Evolutionary conservation across 2,888 invertebrate genomes (phyloP).

Genomic region (Muschampia plurimacula): DNA sequence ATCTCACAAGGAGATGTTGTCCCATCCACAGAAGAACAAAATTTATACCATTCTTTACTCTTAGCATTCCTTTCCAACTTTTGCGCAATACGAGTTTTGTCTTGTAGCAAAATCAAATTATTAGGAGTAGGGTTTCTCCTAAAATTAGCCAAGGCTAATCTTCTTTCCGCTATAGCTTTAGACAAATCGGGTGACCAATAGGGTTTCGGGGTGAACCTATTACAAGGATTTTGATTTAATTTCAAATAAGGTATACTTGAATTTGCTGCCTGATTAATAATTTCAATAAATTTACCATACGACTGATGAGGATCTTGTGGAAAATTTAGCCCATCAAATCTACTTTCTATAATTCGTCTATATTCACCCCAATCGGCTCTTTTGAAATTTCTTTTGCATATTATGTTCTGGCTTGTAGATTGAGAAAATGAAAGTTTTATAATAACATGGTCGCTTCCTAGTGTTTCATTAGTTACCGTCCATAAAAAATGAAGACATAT

Average conservation of each 20-base stretch:
- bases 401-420: background rate
- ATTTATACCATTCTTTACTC: background rate
- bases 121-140: slow-evolving; percentile 47
- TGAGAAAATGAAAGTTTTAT: slow-evolving; percentile 37
- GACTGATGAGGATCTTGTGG: slow-evolving; percentile 41
- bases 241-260: background rate
- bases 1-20: slow-evolving; percentile 4
- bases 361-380: slow-evolving; percentile 42
- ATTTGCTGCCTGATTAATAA: slow-evolving; percentile 10
- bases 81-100: slow-evolving; percentile 9
- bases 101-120: slow-evolving; percentile 38
- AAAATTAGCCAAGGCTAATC: slow-evolving; percentile 44
- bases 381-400: slow-evolving; percentile 2
- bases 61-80: background rate
- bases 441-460: slow-evolving; percentile 46
- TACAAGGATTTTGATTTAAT: background rate
- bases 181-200: slow-evolving; percentile 49
- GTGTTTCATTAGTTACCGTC: slow-evolving; percentile 41
- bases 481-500: slow-evolving; percentile 41
- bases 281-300: slow-evolving; percentile 38
- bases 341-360: slow-evolving; percentile 11
- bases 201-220: slow-evolving; percentile 37
- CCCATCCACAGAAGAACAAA: slow-evolving; percentile 16
- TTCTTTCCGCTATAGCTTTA: slow-evolving; percentile 45
- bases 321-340: slow-evolving; percentile 4